Percentiles rank a stretch among this genome's conserved stretches.
These are phyloP conservation scores for Synergus umbraculus DNA, from an alignment of 2,888 invertebrate species.

Conservation along the genomic window DNA sequence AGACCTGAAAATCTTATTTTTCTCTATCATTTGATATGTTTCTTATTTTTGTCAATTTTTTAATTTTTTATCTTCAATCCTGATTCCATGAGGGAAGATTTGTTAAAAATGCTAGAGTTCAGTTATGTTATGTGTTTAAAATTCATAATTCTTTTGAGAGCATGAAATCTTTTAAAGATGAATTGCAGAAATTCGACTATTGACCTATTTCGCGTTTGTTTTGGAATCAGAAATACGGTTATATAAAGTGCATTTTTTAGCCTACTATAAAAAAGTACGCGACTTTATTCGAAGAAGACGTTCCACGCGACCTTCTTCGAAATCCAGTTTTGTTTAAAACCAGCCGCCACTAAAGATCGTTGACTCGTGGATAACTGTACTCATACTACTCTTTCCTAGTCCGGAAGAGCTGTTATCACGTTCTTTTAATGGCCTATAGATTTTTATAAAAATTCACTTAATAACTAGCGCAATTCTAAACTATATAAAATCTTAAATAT, in stretches of 20 bases:
- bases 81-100: neutral
- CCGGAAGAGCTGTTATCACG: constrained; percentile 54
- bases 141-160: neutral
- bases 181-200: neutral
- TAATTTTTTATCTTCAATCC: neutral
- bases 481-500: neutral
- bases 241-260: constrained; percentile 23
- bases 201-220: neutral
- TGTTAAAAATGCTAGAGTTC: neutral
- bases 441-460: constrained; percentile 7
- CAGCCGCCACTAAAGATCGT: constrained; percentile 66
- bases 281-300: constrained; percentile 27
- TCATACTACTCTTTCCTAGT: constrained; percentile 59
- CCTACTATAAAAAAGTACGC: constrained; percentile 6
- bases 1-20: too few relatives aligned
- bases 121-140: neutral
- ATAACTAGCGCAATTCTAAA: neutral
- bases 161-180: neutral
- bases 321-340: constrained; percentile 68
- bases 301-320: constrained; percentile 36
- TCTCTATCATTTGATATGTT: too few relatives aligned
- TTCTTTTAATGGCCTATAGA: constrained; percentile 23
- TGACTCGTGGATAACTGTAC: constrained; percentile 70
- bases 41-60: neutral
- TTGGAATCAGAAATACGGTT: neutral